Evolutionary conservation across 1,140 invertebrate genomes (phyloP).

Genomic region (Thaumatotibia leucotreta): DNA sequence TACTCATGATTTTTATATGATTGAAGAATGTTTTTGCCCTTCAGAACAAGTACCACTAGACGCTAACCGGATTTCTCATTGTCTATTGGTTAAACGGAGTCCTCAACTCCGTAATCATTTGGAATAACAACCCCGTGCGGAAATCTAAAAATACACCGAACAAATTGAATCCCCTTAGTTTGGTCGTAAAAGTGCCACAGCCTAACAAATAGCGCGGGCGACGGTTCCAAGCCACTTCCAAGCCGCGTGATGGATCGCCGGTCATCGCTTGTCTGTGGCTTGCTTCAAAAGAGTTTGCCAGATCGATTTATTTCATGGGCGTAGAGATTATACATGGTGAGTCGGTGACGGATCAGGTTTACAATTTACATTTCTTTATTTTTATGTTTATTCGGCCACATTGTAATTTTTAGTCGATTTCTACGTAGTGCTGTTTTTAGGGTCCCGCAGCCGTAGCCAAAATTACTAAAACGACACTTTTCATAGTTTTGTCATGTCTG

Average conservation of each 20-base stretch:
- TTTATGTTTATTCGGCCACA: too few species aligned
- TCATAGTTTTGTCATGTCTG: too few species aligned
- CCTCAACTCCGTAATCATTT: background rate
- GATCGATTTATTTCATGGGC: background rate
- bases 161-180: constrained; percentile 34
- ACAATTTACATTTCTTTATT: background rate
- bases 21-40: too few species aligned
- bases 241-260: constrained; percentile 25
- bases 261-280: constrained; percentile 28
- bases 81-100: background rate
- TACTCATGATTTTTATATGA: too few species aligned
- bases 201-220: constrained; percentile 33
- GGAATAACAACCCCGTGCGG: background rate
- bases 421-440: too few species aligned
- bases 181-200: constrained; percentile 33
- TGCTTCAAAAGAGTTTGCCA: background rate
- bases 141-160: constrained; percentile 32
- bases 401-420: too few species aligned
- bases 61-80: too few species aligned
- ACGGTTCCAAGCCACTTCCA: constrained; percentile 9
- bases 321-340: too few species aligned
- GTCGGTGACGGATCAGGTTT: too few species aligned
- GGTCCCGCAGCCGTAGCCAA: too few species aligned
- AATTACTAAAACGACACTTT: too few species aligned
- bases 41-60: too few species aligned